A percentile compares a stretch with the other conserved stretches of the same genome.
Evolutionary conservation across 1,140 invertebrate genomes (phyloP).

Genomic region (Grapholita molesta): DNA sequence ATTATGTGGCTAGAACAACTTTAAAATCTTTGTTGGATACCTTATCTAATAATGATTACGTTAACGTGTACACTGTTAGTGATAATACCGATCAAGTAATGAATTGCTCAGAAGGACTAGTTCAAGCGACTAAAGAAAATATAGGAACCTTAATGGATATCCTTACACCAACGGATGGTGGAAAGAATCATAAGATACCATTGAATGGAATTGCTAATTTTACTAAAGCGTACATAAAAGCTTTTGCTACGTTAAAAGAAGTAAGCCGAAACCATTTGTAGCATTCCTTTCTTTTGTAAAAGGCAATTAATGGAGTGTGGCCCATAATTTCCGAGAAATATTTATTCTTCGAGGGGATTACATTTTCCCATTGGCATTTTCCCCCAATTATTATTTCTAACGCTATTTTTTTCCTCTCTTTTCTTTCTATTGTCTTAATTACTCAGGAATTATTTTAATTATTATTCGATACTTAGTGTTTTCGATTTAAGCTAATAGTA

Average conservation of each 20-base stretch:
- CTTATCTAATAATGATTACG: conserved; percentile 98
- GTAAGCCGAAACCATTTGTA: conserved; percentile 70
- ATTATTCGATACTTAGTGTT: no score
- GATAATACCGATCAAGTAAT: conserved; percentile 83
- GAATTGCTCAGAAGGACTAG: conserved; percentile 90
- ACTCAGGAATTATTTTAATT: no score
- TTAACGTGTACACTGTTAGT: conserved; percentile 93
- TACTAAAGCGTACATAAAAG: conserved; percentile 88
- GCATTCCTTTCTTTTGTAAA: not conserved
- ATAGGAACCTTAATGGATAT: conserved; percentile 86
- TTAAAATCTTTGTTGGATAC: conserved; percentile 94
- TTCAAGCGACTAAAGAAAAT: conserved; percentile 96
- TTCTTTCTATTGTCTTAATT: no score
- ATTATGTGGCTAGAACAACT: conserved; percentile 84
- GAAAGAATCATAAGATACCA: conserved; percentile 54
- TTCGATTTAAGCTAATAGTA: no score
- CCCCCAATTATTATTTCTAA: no score
- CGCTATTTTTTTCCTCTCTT: no score
- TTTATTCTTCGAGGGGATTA: no score
- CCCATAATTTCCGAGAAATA: no score
- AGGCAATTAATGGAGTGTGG: no score
- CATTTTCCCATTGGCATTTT: no score
- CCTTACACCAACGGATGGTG: conserved; percentile 82
- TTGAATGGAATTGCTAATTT: conserved; percentile 91
- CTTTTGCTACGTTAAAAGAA: conserved; percentile 90